A percentile compares a stretch with the other conserved stretches of the same genome.
Conservation (phyloP, 2,797 vertebrate species). For the Loriculus beryllinus region DNA sequence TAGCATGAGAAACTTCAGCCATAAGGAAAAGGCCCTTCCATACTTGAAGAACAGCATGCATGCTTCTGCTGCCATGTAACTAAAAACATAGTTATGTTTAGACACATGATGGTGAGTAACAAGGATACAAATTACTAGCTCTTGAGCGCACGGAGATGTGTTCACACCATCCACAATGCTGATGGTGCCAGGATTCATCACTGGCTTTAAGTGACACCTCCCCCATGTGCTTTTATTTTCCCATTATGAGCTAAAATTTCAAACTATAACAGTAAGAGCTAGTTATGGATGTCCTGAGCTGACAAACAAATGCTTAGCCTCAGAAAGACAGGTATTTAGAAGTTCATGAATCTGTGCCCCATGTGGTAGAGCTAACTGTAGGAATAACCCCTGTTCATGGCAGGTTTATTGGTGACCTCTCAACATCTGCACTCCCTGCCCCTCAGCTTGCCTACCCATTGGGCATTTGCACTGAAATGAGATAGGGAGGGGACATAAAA, state of each 20-base stretch:
- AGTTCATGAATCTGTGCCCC: background rate
- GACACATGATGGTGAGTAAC: slow-evolving; percentile 15
- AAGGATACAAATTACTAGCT: background rate
- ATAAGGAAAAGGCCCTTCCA: background rate
- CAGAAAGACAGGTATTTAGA: background rate
- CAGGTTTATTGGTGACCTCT: background rate
- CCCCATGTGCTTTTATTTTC: background rate
- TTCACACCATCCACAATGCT: background rate
- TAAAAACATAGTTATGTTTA: slow-evolving; percentile 5
- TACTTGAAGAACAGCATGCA: background rate
- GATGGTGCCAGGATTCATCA: background rate
- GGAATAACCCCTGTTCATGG: background rate
- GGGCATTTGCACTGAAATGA: background rate
- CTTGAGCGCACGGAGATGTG: background rate
- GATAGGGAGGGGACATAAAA: background rate
- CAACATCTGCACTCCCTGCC: background rate
- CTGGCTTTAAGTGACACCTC: background rate
- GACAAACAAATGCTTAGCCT: background rate
- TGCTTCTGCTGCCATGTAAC: slow-evolving; percentile 11
- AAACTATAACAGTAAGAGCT: background rate
- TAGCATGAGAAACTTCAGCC: background rate
- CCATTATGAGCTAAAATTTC: background rate
- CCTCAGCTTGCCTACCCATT: background rate
- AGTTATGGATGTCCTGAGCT: background rate
- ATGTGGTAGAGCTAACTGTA: background rate